Percentiles rank a stretch among this genome's conserved stretches.
Evolutionary conservation across 2,797 vertebrate genomes (phyloP).

Genomic region (Manis crassicaudata): DNA sequence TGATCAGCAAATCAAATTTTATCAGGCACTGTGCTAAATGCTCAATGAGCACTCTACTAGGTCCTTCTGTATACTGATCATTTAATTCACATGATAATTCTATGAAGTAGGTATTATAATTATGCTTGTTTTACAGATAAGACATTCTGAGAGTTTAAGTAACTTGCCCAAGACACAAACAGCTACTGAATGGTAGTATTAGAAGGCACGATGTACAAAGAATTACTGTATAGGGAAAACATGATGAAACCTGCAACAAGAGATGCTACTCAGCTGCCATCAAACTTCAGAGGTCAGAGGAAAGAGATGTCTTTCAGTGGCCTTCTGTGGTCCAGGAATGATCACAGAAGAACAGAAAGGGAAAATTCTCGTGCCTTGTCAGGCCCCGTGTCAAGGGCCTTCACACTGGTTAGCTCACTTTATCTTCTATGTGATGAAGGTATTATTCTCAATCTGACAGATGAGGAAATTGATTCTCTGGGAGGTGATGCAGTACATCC

Average conservation of each 20-base stretch:
- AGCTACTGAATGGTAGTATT: neutral
- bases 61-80: neutral
- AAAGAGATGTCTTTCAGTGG: neutral
- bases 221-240: neutral
- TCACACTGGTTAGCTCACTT: neutral
- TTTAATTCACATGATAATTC: neutral
- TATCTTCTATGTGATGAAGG: neutral
- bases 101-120: neutral
- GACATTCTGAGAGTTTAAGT: conserved; percentile 36
- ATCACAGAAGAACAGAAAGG: conserved; percentile 1
- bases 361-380: neutral
- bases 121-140: neutral
- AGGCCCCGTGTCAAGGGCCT: neutral
- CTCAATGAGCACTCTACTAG: neutral
- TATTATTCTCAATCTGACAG: neutral
- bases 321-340: neutral
- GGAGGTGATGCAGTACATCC: neutral
- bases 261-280: neutral
- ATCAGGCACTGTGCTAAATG: neutral
- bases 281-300: conserved; percentile 14
- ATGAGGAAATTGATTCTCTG: conserved; percentile 34
- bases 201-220: neutral
- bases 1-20: neutral
- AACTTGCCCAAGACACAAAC: neutral
- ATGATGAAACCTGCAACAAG: neutral